These are phyloP conservation scores for Drosophila subquinaria DNA, from an alignment of 2,888 invertebrate species.

Conservation along the genomic window DNA sequence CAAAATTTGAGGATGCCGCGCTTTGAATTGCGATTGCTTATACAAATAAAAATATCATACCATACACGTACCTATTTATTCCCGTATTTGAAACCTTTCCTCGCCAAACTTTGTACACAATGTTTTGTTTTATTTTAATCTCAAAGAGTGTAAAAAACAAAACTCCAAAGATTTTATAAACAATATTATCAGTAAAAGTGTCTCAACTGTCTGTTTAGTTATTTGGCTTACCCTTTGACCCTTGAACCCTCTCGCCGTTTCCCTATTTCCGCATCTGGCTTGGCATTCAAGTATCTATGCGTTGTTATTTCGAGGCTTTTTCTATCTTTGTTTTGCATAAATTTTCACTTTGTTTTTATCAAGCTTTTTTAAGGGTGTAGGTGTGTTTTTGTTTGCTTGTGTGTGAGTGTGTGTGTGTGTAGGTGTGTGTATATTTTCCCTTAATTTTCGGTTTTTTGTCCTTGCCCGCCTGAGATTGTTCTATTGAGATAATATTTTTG, in stretches of 20 bases:
- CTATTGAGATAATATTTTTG: constrained; percentile 77
- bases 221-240: constrained; percentile 9
- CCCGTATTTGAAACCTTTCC: not conserved
- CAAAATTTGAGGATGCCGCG: no score
- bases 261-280: constrained; percentile 13
- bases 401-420: constrained; percentile 1
- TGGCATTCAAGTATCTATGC: constrained; percentile 39
- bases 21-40: no score
- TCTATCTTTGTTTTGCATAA: constrained; percentile 75
- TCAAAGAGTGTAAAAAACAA: constrained; percentile 21
- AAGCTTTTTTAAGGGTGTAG: constrained; percentile 41
- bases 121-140: constrained; percentile 44
- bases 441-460: constrained; percentile 57
- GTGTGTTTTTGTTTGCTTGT: constrained; percentile 32
- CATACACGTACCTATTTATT: not conserved
- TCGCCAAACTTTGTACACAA: constrained; percentile 7
- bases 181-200: constrained; percentile 54
- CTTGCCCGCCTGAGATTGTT: constrained; percentile 69
- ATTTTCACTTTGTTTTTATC: constrained; percentile 79
- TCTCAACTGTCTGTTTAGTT: constrained; percentile 38
- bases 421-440: constrained; percentile 31
- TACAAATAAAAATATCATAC: not conserved
- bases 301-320: constrained; percentile 42
- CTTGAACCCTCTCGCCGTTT: constrained; percentile 1
- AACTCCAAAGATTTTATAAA: constrained; percentile 38